Evolutionary conservation across 1,140 invertebrate genomes (phyloP).

Genomic region (Propsilocerus akamusi): DNA sequence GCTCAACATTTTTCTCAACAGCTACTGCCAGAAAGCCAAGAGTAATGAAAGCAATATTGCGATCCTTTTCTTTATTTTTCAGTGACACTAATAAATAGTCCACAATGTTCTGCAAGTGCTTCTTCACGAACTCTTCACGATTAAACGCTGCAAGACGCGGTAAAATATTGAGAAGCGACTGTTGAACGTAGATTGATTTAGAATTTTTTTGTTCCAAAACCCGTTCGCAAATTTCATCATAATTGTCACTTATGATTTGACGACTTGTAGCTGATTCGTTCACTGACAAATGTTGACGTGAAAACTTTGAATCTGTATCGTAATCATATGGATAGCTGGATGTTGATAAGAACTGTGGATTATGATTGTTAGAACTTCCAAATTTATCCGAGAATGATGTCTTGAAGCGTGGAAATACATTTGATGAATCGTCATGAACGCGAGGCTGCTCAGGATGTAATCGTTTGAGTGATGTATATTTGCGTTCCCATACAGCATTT

Average conservation of each 20-base stretch:
- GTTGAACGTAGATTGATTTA: constrained; percentile 67
- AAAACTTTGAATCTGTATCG: constrained; percentile 9
- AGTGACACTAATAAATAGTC: constrained; percentile 57
- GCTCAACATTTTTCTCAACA: constrained; percentile 64
- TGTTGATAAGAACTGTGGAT: constrained; percentile 8
- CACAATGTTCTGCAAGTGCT: constrained; percentile 61
- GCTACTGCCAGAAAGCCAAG: constrained; percentile 82
- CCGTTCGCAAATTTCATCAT: constrained; percentile 61
- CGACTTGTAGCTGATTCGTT: constrained; percentile 79
- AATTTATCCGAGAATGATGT: constrained; percentile 22
- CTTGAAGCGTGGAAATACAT: constrained; percentile 22
- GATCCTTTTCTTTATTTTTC: constrained; percentile 61
- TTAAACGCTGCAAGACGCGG: constrained; percentile 91
- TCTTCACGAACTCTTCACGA: constrained; percentile 55
- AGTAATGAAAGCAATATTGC: constrained; percentile 70
- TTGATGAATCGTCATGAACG: constrained; percentile 17
- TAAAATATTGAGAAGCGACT: constrained; percentile 68
- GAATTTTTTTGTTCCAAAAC: constrained; percentile 59
- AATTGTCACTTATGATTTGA: constrained; percentile 64
- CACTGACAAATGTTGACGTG: constrained; percentile 15
- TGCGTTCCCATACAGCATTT: constrained; percentile 73
- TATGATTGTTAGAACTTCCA: constrained; percentile 15
- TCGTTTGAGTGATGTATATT: constrained; percentile 48
- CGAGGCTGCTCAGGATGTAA: constrained; percentile 24
- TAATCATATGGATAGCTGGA: constrained; percentile 10